Evolutionary conservation across 37 sponge, comb jelly and placozoan genomes (phyloP), one percentile per base, ranked within the genome.

Genomic region (Ianthella basta): DNA sequence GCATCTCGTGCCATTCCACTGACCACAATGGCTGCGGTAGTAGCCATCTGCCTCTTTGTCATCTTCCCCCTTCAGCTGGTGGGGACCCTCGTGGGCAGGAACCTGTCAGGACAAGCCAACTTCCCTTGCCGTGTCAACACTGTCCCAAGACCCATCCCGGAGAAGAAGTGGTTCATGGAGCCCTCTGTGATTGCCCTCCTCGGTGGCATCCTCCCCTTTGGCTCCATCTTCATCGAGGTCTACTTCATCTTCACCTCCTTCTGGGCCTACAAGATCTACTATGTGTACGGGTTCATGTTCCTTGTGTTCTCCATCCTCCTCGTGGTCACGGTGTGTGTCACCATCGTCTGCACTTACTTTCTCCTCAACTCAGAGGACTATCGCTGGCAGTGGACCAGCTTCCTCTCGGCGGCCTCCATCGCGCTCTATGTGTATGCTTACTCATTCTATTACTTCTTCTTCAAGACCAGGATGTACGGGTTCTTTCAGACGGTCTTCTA

Each of bases 221-320:
- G 97, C 1, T 95, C 96, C 59, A 92, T 97, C 59, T 97, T 97
- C 81, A 97, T 97, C 73, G 97, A 97, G 88, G 89, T 97, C 93
- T 97, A 97, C 66, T 97, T 97, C 69, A 95, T 97, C 69, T 97
- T 97, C 85, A 97, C 97, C 16, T 97, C 97, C 29, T 95, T 97
- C 83, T 97, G 97, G 97, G 94, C 93, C 87, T 97, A 97, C 90
- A 97, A 97, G 86, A 97, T 97, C 75, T 97, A 97, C 87, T 97
- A 95, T 83, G 97, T 97, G 56, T 97, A 91, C 85, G 97, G 97
- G 0, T 97, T 97, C 90, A 97, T 97, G 97, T 78, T 97, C 63
- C 94, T 97, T 33, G 97, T 97, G 32, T 97, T 85, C 56, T 0
- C 91, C 30, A 97, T 97, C 77, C 84, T 97, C 79, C 80, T 90